A percentile compares a stretch with the other conserved stretches of the same genome.
These are phyloP conservation scores for Barypeithes pellucidus DNA, from an alignment of 2,888 invertebrate species.

Conservation along the genomic window DNA sequence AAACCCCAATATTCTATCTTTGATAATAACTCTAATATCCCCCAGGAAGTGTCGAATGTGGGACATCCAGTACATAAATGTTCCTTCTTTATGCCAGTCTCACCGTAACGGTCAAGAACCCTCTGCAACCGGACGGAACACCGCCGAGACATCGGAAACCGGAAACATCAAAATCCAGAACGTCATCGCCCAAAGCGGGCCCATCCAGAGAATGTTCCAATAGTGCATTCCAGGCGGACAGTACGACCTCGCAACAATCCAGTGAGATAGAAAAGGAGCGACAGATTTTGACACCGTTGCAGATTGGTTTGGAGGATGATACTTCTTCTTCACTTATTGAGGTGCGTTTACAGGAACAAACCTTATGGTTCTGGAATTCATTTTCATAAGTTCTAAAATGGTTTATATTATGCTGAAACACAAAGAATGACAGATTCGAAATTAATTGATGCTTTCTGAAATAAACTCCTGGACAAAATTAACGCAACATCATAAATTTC, in stretches of 20 bases:
- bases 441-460: too few relatives aligned
- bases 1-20: too few relatives aligned
- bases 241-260: not conserved
- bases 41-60: too few relatives aligned
- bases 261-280: not conserved
- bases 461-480: too few relatives aligned
- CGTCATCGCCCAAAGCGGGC: not conserved
- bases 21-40: too few relatives aligned
- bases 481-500: too few relatives aligned
- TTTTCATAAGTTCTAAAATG: too few relatives aligned
- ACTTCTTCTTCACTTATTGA: not conserved
- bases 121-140: conserved; percentile 6
- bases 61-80: too few relatives aligned
- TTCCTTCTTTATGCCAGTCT: conserved; percentile 5
- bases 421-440: too few relatives aligned
- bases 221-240: not conserved
- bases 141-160: conserved; percentile 21
- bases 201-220: not conserved
- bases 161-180: not conserved
- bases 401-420: too few relatives aligned
- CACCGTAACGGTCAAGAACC: conserved; percentile 9
- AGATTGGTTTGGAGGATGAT: not conserved
- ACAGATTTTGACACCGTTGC: not conserved
- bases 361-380: too few relatives aligned
- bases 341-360: too few relatives aligned